These are phyloP conservation scores for Acleris cristana DNA, from an alignment of 2,888 invertebrate genomes.

Conservation along the genomic window DNA sequence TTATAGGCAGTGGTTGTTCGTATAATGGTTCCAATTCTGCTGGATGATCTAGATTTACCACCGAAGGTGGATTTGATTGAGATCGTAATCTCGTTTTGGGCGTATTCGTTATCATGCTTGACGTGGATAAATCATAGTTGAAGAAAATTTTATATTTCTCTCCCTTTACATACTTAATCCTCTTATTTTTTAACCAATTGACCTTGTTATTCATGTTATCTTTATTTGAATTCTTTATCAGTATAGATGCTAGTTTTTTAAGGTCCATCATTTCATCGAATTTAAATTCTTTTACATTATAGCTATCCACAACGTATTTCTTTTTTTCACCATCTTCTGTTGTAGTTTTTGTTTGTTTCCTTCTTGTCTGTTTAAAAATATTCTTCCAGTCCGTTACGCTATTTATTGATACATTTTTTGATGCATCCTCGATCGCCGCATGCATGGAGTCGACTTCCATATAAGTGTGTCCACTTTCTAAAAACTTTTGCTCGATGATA, in stretches of 20 bases:
- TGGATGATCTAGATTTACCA: neutral
- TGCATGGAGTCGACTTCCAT: too few relatives aligned
- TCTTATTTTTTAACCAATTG: neutral
- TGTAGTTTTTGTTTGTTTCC: neutral
- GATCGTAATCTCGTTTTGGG: neutral
- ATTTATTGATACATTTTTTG: neutral
- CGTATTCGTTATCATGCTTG: neutral
- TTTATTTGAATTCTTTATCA: neutral
- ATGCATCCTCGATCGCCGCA: too few relatives aligned
- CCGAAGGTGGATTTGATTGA: neutral
- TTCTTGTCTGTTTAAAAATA: neutral
- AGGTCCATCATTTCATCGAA: neutral
- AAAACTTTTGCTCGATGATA: constrained; percentile 3
- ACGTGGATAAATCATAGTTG: neutral
- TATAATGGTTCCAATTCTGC: neutral
- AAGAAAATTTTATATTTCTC: neutral
- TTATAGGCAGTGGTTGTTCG: neutral
- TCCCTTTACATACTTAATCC: constrained; percentile 1
- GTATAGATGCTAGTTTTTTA: neutral
- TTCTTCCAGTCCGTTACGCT: neutral
- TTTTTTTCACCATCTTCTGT: too few relatives aligned
- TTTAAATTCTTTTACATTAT: neutral
- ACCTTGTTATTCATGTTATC: neutral
- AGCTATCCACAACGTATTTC: neutral
- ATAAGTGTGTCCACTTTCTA: neutral